These are phyloP conservation scores for Cololabis saira DNA, from an alignment of 2,113 vertebrate species.

Conservation along the genomic window DNA sequence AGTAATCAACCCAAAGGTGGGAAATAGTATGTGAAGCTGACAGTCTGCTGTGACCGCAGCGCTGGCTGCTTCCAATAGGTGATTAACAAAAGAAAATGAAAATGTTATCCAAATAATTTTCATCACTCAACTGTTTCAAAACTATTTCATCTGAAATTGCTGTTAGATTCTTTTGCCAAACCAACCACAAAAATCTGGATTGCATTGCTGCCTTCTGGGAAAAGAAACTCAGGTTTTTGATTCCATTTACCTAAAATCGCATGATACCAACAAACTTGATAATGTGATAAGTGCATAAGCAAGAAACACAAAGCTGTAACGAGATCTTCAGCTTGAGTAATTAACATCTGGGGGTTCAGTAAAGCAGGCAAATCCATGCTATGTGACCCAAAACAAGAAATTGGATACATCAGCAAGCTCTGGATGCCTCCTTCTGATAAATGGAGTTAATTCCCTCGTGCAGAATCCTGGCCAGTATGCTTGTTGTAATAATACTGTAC, in stretches of 20 bases:
- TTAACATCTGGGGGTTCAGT: conserved; percentile 45
- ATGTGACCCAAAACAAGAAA: conserved; percentile 56
- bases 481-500: conserved; percentile 62
- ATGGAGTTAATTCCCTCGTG: conserved; percentile 57
- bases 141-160: conserved; percentile 41
- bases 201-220: conserved; percentile 33
- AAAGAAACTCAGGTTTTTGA: conserved; percentile 8
- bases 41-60: conserved; percentile 8
- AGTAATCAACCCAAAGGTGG: conserved; percentile 51
- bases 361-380: conserved; percentile 51
- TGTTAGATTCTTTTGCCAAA: conserved; percentile 44
- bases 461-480: conserved; percentile 37
- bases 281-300: conserved; percentile 64
- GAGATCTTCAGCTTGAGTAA: conserved; percentile 59
- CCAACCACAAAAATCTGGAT: conserved; percentile 55
- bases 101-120: conserved; percentile 58
- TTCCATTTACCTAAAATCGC: conserved; percentile 10
- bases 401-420: conserved; percentile 54
- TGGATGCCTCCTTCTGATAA: conserved; percentile 56
- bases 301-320: conserved; percentile 56
- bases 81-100: conserved; percentile 43
- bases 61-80: conserved; percentile 28
- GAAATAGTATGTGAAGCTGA: conserved; percentile 15
- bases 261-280: conserved; percentile 23
- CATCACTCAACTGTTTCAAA: conserved; percentile 55